These are phyloP conservation scores for Poecile atricapillus DNA, from an alignment of 2,113 vertebrate genomes.

Conservation along the genomic window DNA sequence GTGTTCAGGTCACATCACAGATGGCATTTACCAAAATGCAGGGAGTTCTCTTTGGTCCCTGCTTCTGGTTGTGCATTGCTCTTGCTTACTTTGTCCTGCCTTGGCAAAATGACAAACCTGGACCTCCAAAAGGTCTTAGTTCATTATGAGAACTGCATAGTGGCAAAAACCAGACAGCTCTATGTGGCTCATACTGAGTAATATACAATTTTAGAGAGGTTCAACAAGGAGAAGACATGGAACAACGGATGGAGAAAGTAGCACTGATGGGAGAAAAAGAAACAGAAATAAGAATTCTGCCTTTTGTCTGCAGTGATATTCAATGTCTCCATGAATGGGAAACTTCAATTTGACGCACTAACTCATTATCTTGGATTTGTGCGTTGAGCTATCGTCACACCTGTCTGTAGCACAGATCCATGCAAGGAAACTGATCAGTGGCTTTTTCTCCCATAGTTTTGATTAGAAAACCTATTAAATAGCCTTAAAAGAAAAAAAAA, in stretches of 20 bases:
- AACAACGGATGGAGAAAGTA: not conserved
- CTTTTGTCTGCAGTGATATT: not conserved
- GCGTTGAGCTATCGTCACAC: not conserved
- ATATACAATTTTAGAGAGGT: not conserved
- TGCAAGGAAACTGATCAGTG: not conserved
- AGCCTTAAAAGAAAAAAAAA: not conserved
- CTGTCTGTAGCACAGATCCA: not conserved
- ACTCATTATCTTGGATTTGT: not conserved
- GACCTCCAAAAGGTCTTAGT: not conserved
- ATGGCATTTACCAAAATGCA: not conserved
- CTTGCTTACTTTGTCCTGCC: not conserved
- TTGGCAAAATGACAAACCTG: not conserved
- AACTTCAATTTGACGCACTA: not conserved
- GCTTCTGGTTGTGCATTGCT: not conserved
- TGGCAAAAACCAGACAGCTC: not conserved
- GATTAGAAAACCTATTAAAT: not conserved
- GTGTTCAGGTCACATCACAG: not conserved
- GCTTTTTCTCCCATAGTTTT: not conserved
- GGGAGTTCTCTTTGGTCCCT: not conserved
- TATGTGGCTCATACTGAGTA: not conserved
- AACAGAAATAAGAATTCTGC: not conserved
- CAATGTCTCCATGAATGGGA: not conserved
- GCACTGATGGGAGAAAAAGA: not conserved
- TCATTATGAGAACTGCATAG: not conserved
- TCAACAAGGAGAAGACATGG: fast-evolving